Evolutionary conservation across 2,888 invertebrate species (phyloP).

Genomic region (Nudaria mundana): DNA sequence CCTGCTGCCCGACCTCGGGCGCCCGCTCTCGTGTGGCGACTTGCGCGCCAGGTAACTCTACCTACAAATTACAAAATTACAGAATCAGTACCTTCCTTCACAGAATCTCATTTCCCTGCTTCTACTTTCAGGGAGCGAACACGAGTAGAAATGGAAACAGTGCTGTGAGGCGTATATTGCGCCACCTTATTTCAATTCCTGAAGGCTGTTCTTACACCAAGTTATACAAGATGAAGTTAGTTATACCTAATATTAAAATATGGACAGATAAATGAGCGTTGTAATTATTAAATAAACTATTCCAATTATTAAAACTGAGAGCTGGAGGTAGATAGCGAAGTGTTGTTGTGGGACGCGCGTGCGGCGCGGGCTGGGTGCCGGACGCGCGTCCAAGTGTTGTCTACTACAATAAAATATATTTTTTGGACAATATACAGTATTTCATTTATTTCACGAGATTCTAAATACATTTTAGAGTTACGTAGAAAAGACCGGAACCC

Average conservation of each 20-base stretch:
- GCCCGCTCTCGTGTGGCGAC: conserved; percentile 75
- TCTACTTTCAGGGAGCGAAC: conserved; percentile 73
- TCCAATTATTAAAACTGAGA: conserved; percentile 81
- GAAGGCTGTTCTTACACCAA: conserved; percentile 82
- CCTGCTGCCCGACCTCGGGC: conserved; percentile 71
- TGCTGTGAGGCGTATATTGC: conserved; percentile 87
- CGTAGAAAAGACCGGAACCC: too few species aligned
- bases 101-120: too few species aligned
- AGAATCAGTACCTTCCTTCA: neutral
- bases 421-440: conserved; percentile 73
- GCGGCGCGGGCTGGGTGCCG: conserved; percentile 75
- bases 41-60: conserved; percentile 63
- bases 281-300: conserved; percentile 83
- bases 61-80: neutral
- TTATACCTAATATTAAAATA: conserved; percentile 80
- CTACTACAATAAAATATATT: conserved; percentile 82
- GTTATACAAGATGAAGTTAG: conserved; percentile 81
- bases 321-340: conserved; percentile 79
- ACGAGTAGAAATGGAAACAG: conserved; percentile 96
- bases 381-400: conserved; percentile 76
- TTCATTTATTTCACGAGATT: conserved; percentile 23
- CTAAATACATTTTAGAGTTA: too few species aligned
- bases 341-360: conserved; percentile 78
- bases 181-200: conserved; percentile 79
- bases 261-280: conserved; percentile 77